Base-by-base conservation (phyloP, 2,113 vertebrate genomes). In the Passer montanus region DNA sequence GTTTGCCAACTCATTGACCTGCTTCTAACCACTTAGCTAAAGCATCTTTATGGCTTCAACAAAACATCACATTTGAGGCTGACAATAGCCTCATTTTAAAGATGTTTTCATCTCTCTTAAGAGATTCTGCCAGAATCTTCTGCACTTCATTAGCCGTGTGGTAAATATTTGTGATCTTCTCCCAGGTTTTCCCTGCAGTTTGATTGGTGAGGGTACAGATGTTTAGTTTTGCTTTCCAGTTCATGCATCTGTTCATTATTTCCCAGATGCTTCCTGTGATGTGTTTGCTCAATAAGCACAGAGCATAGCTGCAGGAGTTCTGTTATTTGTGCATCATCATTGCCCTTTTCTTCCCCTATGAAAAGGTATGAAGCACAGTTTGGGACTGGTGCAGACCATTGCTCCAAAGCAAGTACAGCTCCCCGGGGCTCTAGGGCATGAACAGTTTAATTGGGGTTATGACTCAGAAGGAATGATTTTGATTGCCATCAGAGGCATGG, bases 211-310 rank as follows among this genome's bases (percentile, higher is more conserved):
- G 9, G 30, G 10, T 55, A 62, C 41, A 53, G 82, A 62, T 64
- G 33, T 67, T 93, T 76, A 58, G 46, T 50, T 94, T 88, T 85
- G 15, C 68, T 90, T 93, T 86, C 75, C 67, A 88, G 46, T 47
- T 44, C 55, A 39, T 77, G 26, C 26, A 28, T n/a, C 70, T 92
- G 62, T 60, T 92, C 18, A 4, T 56, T 39, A 68, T 84, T 72
- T 95, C 92, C 84, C 58, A 16, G 2, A 56, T 82, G 43, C 30
- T 77, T 49, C 46, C 58, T 79, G 62, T 63, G 53, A 73, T 72
- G 46, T 75, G 52, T 78, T 94, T 94, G 26, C 41, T 75, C 30
- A 68, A 4, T 55, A 82, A 82, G 23, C 41, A 74, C 16, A 50
- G 39, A 74, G 39, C 18, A 70, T 43, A 75, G 27, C 33, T 74